These are phyloP conservation scores for Falco novaeseelandiae DNA, from an alignment of 2,797 vertebrate species.

Conservation along the genomic window DNA sequence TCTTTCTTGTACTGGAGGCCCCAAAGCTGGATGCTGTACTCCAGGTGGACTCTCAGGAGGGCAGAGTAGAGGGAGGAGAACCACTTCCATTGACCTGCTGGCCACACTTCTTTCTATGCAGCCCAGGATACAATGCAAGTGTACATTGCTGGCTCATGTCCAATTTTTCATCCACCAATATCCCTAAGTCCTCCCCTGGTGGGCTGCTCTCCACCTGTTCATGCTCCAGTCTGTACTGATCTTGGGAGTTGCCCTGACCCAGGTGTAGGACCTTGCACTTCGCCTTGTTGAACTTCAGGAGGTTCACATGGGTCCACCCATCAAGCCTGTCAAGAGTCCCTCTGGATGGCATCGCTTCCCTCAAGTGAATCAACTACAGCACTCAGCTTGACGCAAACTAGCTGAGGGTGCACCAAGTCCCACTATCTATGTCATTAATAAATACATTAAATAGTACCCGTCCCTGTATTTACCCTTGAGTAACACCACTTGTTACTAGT, in stretches of 20 bases:
- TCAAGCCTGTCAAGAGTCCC: neutral
- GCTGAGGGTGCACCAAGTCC: neutral
- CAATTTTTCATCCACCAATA: neutral
- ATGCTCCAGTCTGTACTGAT: neutral
- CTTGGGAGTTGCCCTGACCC: neutral
- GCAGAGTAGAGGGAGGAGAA: neutral
- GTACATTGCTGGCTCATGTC: accelerated
- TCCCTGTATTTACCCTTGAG: neutral
- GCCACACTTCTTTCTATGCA: accelerated
- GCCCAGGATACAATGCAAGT: neutral
- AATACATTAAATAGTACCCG: neutral
- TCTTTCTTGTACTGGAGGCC: neutral
- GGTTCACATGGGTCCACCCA: neutral
- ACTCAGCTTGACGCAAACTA: neutral
- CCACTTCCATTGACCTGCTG: neutral
- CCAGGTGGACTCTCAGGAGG: accelerated
- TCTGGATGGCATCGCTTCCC: neutral
- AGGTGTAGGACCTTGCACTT: neutral
- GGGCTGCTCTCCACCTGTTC: neutral
- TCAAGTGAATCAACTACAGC: neutral
- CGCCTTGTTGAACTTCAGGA: neutral
- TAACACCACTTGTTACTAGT: neutral
- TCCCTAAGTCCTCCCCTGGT: neutral
- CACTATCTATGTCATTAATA: neutral
- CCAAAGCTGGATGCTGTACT: neutral